A percentile compares a stretch with the other conserved stretches of the same genome.
These are phyloP conservation scores for Drosophila parvula DNA, from an alignment of 1,140 invertebrate genomes.

Conservation along the genomic window DNA sequence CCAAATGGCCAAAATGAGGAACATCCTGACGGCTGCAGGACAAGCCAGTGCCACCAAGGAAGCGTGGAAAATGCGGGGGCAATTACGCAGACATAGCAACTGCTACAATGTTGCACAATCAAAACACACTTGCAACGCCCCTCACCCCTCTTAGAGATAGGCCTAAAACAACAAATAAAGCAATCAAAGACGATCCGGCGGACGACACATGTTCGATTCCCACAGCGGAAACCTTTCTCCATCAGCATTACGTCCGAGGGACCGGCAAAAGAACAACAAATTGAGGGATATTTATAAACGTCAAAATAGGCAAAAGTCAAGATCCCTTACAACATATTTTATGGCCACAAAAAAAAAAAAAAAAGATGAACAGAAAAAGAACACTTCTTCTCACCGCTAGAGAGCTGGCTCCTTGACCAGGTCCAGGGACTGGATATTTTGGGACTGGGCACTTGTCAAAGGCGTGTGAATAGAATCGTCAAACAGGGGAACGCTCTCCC, in stretches of 20 bases:
- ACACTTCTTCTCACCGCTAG: conserved; percentile 21
- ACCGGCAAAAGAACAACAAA: conserved; percentile 62
- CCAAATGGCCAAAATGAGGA: conserved; percentile 44
- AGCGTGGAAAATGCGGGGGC: conserved; percentile 64
- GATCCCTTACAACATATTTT: conserved; percentile 66
- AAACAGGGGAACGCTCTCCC: conserved; percentile 53
- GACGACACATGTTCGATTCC: conserved; percentile 73
- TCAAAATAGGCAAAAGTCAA: conserved; percentile 75
- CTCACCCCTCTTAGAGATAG: conserved; percentile 27
- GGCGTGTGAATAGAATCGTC: conserved; percentile 79
- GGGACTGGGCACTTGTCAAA: conserved; percentile 61
- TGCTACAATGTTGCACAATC: conserved; percentile 58
- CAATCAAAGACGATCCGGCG: conserved; percentile 64
- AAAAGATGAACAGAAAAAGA: conserved; percentile 28
- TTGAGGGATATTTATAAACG: conserved; percentile 81
- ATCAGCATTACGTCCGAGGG: conserved; percentile 75
- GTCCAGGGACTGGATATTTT: neutral
- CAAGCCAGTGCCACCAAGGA: conserved; percentile 71
- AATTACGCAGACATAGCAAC: conserved; percentile 58
- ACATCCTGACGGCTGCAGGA: conserved; percentile 65
- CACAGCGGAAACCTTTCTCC: conserved; percentile 74
- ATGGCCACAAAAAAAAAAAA: conserved; percentile 57
- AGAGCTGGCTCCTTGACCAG: conserved; percentile 31
- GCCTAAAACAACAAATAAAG: conserved; percentile 83
- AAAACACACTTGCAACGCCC: conserved; percentile 80